phyloP scores from a whole-genome alignment of 1,140 invertebrate genomes.

The Armadillidium nasatum region DNA sequence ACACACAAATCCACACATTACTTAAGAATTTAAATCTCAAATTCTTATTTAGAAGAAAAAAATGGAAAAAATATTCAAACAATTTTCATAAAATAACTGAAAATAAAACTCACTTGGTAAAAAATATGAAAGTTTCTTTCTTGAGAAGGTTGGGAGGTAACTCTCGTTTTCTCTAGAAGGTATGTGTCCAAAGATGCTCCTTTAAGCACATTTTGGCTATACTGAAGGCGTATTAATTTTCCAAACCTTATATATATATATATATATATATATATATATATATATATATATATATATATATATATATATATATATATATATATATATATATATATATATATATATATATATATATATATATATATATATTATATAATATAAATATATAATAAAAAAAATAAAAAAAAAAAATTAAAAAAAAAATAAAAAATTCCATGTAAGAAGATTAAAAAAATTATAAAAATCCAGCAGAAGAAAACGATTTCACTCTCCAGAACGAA shows the following conservation, averaged over 20 bases:
- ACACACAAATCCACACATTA: not conserved
- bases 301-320: slow-evolving; percentile 20
- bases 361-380: slow-evolving; percentile 24
- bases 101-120: slow-evolving; percentile 61
- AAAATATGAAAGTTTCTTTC: slow-evolving; percentile 95
- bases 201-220: slow-evolving; percentile 30
- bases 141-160: slow-evolving; percentile 74
- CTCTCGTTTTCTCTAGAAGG: slow-evolving; percentile 85
- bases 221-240: slow-evolving; percentile 41
- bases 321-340: slow-evolving; percentile 29
- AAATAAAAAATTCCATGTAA: no score
- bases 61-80: no score
- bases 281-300: slow-evolving; percentile 29
- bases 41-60: no score
- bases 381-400: no score
- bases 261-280: slow-evolving; percentile 14
- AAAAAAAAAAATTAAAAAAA: no score
- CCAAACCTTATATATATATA: slow-evolving; percentile 37
- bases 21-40: not conserved
- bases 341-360: slow-evolving; percentile 28
- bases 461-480: no score
- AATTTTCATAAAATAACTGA: not conserved
- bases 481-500: no score
- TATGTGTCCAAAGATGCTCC: slow-evolving; percentile 54
- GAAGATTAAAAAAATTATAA: no score